Evolutionary conservation across 2,797 vertebrate species (phyloP).

Genomic region (Crenichthys baileyi): DNA sequence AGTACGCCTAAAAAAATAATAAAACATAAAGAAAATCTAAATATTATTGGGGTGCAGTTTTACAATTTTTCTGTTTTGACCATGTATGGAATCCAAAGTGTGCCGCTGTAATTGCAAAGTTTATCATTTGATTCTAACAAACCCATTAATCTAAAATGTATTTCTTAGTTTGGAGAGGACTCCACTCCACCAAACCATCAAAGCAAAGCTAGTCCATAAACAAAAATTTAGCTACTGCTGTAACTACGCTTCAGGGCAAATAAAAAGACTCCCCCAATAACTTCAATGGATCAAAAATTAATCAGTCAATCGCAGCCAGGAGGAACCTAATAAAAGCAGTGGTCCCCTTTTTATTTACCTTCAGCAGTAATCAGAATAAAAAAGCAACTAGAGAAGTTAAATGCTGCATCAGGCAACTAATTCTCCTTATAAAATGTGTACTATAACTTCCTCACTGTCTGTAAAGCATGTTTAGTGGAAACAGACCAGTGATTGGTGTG

Average conservation of each 20-base stretch:
- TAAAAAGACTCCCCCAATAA: no score
- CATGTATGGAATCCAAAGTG: conserved; percentile 1
- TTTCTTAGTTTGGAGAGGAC: background rate
- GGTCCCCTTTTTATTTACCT: no score
- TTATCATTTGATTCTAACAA: background rate
- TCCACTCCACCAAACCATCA: background rate
- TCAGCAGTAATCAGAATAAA: no score
- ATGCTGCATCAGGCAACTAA: no score
- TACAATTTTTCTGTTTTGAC: background rate
- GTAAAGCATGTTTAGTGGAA: no score
- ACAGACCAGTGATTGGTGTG: no score
- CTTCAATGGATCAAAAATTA: no score
- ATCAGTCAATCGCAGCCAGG: background rate
- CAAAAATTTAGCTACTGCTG: background rate
- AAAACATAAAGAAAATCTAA: background rate
- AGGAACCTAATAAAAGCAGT: no score
- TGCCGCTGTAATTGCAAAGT: background rate
- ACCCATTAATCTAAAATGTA: background rate
- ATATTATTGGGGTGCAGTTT: background rate
- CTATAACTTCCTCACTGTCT: no score
- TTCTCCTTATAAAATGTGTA: no score
- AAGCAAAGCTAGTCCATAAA: background rate
- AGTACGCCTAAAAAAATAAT: background rate
- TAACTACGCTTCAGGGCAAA: no score
- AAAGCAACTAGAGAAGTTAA: no score